Percentiles rank a stretch among this genome's conserved stretches.
phyloP scores from a whole-genome alignment of 2,797 vertebrate genomes.

The Acipenser ruthenus region DNA sequence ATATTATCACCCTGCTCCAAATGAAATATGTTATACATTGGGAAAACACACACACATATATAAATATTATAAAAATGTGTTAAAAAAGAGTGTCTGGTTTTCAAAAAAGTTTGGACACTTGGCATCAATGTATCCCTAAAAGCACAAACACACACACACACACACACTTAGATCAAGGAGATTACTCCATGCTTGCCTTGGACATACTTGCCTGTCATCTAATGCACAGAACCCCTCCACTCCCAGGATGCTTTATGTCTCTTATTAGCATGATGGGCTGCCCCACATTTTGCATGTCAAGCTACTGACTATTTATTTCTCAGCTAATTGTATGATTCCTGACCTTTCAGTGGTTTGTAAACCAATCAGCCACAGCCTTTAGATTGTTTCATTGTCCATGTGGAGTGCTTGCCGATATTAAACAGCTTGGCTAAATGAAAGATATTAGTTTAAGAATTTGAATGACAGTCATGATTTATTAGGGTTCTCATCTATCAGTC shows the following conservation, averaged over 20 bases:
- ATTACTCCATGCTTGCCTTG: neutral
- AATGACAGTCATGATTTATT: slow-evolving; percentile 47
- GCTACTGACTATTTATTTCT: slow-evolving; percentile 26
- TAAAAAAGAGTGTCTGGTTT: neutral
- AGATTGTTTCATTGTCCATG: slow-evolving; percentile 40
- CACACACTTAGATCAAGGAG: neutral
- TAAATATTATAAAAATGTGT: neutral
- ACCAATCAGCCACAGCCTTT: slow-evolving; percentile 30
- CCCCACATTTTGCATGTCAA: slow-evolving; percentile 32
- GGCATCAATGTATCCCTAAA: neutral
- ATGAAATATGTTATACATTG: too few species aligned
- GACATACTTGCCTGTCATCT: neutral
- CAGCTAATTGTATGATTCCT: slow-evolving; percentile 26
- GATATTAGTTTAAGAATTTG: slow-evolving; percentile 44
- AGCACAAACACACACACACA: neutral
- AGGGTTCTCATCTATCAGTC: slow-evolving; percentile 35
- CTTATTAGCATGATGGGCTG: slow-evolving; percentile 22
- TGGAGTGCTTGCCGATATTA: slow-evolving; percentile 31
- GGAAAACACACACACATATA: neutral
- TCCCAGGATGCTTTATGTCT: slow-evolving; percentile 11
- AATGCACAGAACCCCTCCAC: neutral
- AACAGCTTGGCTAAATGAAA: slow-evolving; percentile 31
- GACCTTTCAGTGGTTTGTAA: slow-evolving; percentile 32
- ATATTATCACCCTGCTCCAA: too few species aligned
- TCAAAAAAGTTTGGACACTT: neutral